Conservation (phyloP, 2,113 vertebrate genomes). For the Pollimyrus isidori region DNA sequence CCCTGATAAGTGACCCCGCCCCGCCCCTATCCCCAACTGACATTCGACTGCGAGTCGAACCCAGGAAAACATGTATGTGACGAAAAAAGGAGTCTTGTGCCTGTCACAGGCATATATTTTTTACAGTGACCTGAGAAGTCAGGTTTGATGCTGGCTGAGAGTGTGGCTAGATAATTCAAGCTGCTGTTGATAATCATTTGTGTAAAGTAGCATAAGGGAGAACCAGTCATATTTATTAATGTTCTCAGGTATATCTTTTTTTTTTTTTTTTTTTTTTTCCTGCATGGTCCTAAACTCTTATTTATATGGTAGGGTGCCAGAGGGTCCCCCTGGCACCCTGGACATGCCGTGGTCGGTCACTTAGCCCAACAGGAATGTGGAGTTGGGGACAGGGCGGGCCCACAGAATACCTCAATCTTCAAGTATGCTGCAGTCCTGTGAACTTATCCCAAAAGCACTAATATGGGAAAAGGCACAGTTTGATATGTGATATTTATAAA, state of each 20-base stretch:
- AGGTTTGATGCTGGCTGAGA: neutral
- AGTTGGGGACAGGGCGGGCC: slow-evolving; percentile 43
- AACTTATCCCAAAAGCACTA: slow-evolving; percentile 43
- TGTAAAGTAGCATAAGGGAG: neutral
- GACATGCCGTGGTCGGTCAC: slow-evolving; percentile 27
- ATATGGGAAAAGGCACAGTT: slow-evolving; percentile 41
- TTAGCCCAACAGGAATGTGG: neutral
- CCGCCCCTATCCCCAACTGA: neutral
- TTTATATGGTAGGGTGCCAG: neutral
- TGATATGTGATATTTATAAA: slow-evolving; percentile 64
- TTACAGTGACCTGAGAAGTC: neutral
- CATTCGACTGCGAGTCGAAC: neutral
- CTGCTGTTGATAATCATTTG: neutral
- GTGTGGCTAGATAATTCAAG: neutral
- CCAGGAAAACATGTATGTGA: neutral
- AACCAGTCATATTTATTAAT: slow-evolving; percentile 18
- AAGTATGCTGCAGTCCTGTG: slow-evolving; percentile 46
- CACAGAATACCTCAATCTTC: slow-evolving; percentile 59
- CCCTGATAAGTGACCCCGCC: neutral
- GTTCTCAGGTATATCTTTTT: neutral
- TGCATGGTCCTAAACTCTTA: neutral
- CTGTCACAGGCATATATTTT: neutral
- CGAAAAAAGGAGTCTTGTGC: neutral
- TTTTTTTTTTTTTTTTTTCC: neutral
- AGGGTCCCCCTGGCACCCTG: neutral